Percentiles rank a stretch among this genome's conserved stretches.
Conservation (phyloP, 2,888 invertebrate genomes). For the Cyclophora albipunctata region DNA sequence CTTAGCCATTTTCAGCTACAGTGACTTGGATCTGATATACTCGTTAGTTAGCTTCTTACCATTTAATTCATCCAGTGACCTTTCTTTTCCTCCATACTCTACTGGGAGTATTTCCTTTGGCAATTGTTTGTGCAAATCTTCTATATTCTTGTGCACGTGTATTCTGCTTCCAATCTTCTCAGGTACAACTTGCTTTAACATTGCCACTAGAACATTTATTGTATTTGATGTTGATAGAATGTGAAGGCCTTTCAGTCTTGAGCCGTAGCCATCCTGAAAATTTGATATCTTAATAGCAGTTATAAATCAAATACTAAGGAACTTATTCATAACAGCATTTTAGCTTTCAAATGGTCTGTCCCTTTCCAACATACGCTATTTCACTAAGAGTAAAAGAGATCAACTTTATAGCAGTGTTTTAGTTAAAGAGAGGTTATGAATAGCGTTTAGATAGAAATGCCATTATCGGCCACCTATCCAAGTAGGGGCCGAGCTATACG, state of each 20-base stretch:
- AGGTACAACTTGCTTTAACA: conserved; percentile 38
- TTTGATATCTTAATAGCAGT: background rate
- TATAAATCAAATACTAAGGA: background rate
- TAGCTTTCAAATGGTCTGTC: no score
- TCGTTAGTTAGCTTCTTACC: conserved; percentile 2
- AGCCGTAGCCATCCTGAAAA: conserved; percentile 40
- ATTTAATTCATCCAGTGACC: conserved; percentile 4
- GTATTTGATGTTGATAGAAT: conserved; percentile 49
- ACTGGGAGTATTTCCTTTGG: conserved; percentile 8
- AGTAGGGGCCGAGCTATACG: no score
- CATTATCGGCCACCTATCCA: no score
- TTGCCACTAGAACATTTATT: conserved; percentile 39
- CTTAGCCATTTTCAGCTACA: no score
- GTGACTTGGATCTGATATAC: no score
- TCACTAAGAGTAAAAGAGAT: no score
- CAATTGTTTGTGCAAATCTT: conserved; percentile 7
- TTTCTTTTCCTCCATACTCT: conserved; percentile 16
- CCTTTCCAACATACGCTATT: no score
- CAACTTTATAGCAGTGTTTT: no score
- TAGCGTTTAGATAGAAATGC: no score
- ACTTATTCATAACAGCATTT: background rate
- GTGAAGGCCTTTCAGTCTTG: conserved; percentile 49
- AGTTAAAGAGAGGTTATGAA: no score
- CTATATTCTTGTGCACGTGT: conserved; percentile 7
- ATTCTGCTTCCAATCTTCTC: conserved; percentile 15